Evolutionary conservation across 1,140 invertebrate species (phyloP), one percentile per base, ranked within the genome.

Genomic region (Bombus confusus): DNA sequence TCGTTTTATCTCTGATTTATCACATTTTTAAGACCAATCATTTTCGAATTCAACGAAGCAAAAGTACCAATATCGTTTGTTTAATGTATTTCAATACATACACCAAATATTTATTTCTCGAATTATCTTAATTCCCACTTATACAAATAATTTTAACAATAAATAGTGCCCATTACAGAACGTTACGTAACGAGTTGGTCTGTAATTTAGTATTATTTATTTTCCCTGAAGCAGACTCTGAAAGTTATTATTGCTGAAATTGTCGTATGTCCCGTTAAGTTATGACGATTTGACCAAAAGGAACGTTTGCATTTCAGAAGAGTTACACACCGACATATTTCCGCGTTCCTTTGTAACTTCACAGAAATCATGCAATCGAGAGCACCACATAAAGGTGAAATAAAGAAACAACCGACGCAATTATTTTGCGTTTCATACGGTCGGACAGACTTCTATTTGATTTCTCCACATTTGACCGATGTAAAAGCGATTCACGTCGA

Each of bases 281-380:
- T 43, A 28, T 34, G 73, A 62, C 31, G n/a, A 37, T 68, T 31
- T 13, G n/a, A 59, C 22, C 0, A 34, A 39, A 68, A 59, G 52
- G 69, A 84, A 52, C 12, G 25, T 75, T 82, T 66, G 34, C 41
- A 64, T 75, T 39, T 8, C 34, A 31, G 43, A 47, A 47, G 41
- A 39, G 62, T 66, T 47, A 47, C 57, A 47, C n/a, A 34, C 15
- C 31, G 15, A 12, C 43, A 9, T 22, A 52, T 52, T 84, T 84
- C 82, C 82, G 75, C 75, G n/a, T 84, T 78, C 82, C 82, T 41
- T 22, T 6, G 37, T 43, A 78, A 78, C n/a, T n/a, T 41, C n/a
- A 12, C 39, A 83, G 28, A 68, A 68, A 77, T 83, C 81, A 78
- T 39, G 82, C 82, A 43, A 77, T 31, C 3, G 1, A 34, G 43